A percentile compares a stretch with the other conserved stretches of the same genome.
phyloP scores from a whole-genome alignment of 2,113 vertebrate species.

The Pleuronectes platessa region DNA sequence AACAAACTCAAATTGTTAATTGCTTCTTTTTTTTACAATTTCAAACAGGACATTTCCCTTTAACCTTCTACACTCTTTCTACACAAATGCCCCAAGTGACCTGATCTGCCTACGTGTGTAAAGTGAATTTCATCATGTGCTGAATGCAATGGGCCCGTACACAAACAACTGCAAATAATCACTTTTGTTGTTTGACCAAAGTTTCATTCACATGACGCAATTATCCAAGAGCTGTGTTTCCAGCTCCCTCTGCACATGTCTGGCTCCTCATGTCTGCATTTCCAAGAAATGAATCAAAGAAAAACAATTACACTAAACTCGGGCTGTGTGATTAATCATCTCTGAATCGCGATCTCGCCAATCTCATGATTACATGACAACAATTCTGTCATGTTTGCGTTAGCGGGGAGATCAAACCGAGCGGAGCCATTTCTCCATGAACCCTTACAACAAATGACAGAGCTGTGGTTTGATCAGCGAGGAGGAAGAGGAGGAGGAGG shows the following conservation, averaged over 20 bases:
- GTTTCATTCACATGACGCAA: background rate
- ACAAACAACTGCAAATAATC: background rate
- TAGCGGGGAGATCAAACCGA: background rate
- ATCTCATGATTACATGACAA: background rate
- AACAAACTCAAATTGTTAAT: conserved; percentile 55
- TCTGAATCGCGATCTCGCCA: background rate
- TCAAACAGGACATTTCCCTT: conserved; percentile 6
- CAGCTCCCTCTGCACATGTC: background rate
- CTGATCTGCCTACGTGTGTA: background rate
- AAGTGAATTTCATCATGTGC: background rate
- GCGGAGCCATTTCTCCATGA: background rate
- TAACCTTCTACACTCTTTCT: background rate
- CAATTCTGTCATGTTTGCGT: background rate
- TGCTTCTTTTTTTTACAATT: conserved; percentile 27
- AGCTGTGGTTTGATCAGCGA: background rate
- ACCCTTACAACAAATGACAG: background rate
- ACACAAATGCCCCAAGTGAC: background rate
- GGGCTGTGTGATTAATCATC: background rate
- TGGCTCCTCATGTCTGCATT: background rate
- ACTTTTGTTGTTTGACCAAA: background rate
- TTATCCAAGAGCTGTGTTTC: background rate
- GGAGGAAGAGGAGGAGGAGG: background rate
- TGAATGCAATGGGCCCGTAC: background rate
- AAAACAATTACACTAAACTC: background rate
- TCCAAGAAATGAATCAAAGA: background rate